phyloP scores from a whole-genome alignment of 2,888 invertebrate species.

The Punctoribates punctum region DNA sequence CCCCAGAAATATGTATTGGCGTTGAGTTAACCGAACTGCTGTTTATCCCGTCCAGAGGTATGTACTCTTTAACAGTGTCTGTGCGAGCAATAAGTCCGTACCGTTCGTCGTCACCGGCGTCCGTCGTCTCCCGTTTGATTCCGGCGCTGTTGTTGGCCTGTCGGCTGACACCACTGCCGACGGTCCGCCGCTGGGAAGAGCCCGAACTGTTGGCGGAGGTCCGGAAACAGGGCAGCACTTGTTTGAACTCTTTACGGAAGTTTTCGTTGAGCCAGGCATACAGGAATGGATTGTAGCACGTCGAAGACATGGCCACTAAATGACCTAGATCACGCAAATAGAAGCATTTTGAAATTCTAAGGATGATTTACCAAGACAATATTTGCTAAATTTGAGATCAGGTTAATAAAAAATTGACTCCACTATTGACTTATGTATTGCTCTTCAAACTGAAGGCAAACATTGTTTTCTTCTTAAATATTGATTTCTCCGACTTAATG shows the following conservation, averaged over 20 bases:
- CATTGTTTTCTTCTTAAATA: too few relatives aligned
- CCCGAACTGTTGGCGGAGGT: not conserved
- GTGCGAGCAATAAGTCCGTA: not conserved
- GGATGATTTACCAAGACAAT: too few relatives aligned
- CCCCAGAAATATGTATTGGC: not conserved
- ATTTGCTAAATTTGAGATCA: too few relatives aligned
- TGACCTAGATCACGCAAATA: constrained; percentile 60
- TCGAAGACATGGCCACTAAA: constrained; percentile 86
- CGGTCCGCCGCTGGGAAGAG: not conserved
- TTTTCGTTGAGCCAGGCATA: constrained; percentile 95
- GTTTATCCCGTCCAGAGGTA: not conserved
- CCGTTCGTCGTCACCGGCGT: constrained; percentile 2
- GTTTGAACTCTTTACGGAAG: constrained; percentile 79
- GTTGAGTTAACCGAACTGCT: not conserved
- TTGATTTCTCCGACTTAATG: too few relatives aligned
- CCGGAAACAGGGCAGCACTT: constrained; percentile 36
- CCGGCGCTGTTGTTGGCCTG: not conserved
- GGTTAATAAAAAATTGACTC: too few relatives aligned
- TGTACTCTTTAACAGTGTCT: constrained; percentile 1
- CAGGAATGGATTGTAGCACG: constrained; percentile 88
- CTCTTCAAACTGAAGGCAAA: too few relatives aligned
- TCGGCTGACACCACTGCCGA: not conserved
- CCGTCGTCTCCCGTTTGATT: not conserved
- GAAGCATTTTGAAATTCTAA: too few relatives aligned
- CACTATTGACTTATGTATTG: too few relatives aligned